phyloP scores from a whole-genome alignment of 2,797 vertebrate species.

The Danionella dracula region DNA sequence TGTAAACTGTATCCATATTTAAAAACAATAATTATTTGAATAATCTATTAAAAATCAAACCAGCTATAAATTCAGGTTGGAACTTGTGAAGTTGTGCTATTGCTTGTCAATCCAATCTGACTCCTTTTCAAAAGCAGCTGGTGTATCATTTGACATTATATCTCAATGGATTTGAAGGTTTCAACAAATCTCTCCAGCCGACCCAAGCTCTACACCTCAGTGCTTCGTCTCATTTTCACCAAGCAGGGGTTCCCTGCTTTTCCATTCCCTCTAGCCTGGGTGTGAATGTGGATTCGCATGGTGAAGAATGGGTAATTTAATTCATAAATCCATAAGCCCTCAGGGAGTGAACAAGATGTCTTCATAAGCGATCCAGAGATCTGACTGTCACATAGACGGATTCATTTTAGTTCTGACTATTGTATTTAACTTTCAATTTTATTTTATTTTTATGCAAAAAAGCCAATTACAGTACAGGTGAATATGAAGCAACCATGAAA shows the following conservation, averaged over 20 bases:
- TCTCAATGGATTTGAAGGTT: not conserved
- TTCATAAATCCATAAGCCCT: conserved; percentile 8
- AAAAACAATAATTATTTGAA: too few species aligned
- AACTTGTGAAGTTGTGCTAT: too few species aligned
- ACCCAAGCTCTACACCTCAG: not conserved
- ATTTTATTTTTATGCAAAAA: too few species aligned
- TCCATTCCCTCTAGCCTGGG: not conserved
- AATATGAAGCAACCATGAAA: too few species aligned
- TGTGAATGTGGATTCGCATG: not conserved
- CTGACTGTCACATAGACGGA: not conserved
- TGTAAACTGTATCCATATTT: too few species aligned
- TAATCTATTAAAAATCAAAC: too few species aligned
- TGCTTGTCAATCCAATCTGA: not conserved
- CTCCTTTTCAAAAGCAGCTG: not conserved
- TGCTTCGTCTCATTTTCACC: not conserved
- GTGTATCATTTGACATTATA: not conserved
- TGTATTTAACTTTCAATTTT: too few species aligned
- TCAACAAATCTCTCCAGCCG: not conserved
- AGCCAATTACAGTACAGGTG: too few species aligned
- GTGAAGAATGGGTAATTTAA: not conserved
- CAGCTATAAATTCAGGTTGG: too few species aligned
- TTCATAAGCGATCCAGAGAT: not conserved
- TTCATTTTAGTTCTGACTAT: too few species aligned
- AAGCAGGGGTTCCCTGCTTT: not conserved
- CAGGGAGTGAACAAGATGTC: not conserved